Evolutionary conservation across 2,888 invertebrate species (phyloP), one percentile per base, ranked within the genome.

Genomic region (Carpatolechia fugitivella): DNA sequence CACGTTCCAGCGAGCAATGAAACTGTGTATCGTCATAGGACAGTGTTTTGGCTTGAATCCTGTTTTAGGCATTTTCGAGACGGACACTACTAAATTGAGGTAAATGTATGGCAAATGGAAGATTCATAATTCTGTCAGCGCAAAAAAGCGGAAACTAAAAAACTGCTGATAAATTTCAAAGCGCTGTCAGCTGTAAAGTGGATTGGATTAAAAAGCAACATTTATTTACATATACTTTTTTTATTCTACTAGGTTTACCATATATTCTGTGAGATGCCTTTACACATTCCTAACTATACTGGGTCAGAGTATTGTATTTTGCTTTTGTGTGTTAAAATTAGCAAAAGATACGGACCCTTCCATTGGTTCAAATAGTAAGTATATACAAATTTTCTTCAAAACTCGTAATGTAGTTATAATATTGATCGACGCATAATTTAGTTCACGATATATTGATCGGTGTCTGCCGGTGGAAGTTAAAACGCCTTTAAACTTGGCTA

Each of bases 1-100:
- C 8, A 51, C 38, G 4, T 51, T 51, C 16, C 51, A 51, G 10
- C n/a, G 14, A 29, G 51, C 51, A 29, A 29, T 51, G 30, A 38
- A 29, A 29, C 8, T 29, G 4, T 35, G 35, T 13, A 14, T 51
- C 11, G 3, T 51, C 6, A 11, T 51, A 29, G 51, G 51, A 1
- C 51, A 51, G n/a, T 40, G 0, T 24, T 51, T 41, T 24, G 20
- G 51, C 2, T 16, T 47, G 30, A 36, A 46, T 16, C 38, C 46
- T 7, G 38, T 55, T 55, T 31, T 36, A 31, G 38, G 31, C n/a
- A 14, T 48, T 18, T 46, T 16, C 16, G 38, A 52, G 13, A 14
- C 16, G 3, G 51, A 51, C 30, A 13, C 30, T 6, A 11, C 51
- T 14, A 51, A 51, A 16, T 14, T 51, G 11, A 51, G 51, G 51